Base-by-base conservation (phyloP, 1,140 invertebrate genomes). In the Ips typographus region DNA sequence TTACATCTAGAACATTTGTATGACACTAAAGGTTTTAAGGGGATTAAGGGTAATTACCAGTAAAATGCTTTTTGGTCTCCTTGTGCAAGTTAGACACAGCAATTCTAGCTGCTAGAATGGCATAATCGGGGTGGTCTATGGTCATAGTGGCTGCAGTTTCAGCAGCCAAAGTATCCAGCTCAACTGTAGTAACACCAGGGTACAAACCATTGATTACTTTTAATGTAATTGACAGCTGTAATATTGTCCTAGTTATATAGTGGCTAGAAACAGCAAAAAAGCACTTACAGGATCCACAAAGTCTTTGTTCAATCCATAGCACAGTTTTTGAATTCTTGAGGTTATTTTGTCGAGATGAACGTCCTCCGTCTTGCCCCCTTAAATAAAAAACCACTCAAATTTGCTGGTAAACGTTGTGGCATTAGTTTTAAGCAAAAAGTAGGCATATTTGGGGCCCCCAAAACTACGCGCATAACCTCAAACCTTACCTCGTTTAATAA, bases 281-380 rank as follows among this genome's bases (percentile, higher is more conserved):
- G 8, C 60, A 87, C 86, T 89, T 86, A 97, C 95, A 38, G 97
- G 95, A 82, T 98, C 95, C 49, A 99, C 90, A 85, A 93, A 98
- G 65, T 98, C 94, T 88, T 92, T 93, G 80, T 98, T 94, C 2
- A 99, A 84, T 42, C 94, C 94, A 85, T 98, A 98, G 77, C 97
- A 98, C 58, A 98, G 84, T 78, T 98, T 98, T 77, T 92, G 88
- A 43, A 99, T 95, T 74, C 97, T 85, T 0, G 93, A 95, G 1
- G 96, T 98, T 65, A 99, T 99, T 87, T 99, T 99, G 81, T 99
- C 96, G 82, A 98, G 94, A 82, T 96, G 93, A 2, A 99, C 92
- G 75, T 91, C 89, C 82, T 99, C 96, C 77, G 91, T 88, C n/a
- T 92, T 85, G 0, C 95, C 95, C 87, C 92, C 95, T 93, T 73